phyloP scores from a whole-genome alignment of 2,113 vertebrate genomes.

The Sander vitreus region DNA sequence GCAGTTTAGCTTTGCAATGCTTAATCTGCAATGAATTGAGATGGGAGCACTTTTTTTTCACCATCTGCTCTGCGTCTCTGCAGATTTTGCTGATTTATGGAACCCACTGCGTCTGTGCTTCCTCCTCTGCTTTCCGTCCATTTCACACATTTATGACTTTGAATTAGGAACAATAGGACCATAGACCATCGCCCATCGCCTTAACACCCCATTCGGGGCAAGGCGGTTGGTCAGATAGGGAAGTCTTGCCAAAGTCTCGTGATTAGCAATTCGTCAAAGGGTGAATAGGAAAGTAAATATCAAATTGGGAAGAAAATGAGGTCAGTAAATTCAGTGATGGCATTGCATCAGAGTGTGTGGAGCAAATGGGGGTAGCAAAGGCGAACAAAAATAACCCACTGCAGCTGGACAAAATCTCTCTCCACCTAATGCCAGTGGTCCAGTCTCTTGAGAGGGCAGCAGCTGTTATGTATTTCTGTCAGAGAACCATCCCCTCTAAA shows the following conservation, averaged over 20 bases:
- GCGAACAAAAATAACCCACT: slow-evolving; percentile 78
- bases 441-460: slow-evolving; percentile 74
- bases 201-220: slow-evolving; percentile 60
- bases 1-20: slow-evolving; percentile 64
- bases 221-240: slow-evolving; percentile 44
- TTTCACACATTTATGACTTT: slow-evolving; percentile 74
- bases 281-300: slow-evolving; percentile 69
- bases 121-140: slow-evolving; percentile 54
- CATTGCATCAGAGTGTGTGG: slow-evolving; percentile 53
- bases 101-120: slow-evolving; percentile 51
- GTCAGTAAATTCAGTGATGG: slow-evolving; percentile 75
- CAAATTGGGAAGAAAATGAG: slow-evolving; percentile 71
- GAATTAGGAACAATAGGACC: slow-evolving; percentile 76
- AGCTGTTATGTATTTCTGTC: slow-evolving; percentile 79
- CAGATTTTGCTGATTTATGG: slow-evolving; percentile 82
- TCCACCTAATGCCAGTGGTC: slow-evolving; percentile 65
- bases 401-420: slow-evolving; percentile 73
- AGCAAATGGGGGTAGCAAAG: slow-evolving; percentile 53
- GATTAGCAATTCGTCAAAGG: slow-evolving; percentile 60
- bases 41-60: slow-evolving; percentile 49
- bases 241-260: slow-evolving; percentile 40
- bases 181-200: slow-evolving; percentile 36
- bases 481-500: slow-evolving; percentile 15
- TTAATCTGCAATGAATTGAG: slow-evolving; percentile 76
- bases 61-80: slow-evolving; percentile 83